Evolutionary conservation across 2,113 vertebrate genomes (phyloP).

Genomic region (Halcyon senegalensis): DNA sequence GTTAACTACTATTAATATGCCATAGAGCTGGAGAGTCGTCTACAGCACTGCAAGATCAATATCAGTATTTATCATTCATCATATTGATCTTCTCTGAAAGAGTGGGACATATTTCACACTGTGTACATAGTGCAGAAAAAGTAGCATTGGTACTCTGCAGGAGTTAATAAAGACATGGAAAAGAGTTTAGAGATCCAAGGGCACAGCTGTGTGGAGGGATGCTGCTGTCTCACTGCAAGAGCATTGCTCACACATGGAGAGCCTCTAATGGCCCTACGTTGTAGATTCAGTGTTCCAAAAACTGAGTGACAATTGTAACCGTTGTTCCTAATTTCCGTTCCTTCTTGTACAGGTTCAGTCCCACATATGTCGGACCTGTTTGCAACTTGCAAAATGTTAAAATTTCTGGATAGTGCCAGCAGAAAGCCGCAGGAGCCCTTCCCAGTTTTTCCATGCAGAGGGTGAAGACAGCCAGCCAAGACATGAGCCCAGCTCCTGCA

Average conservation of each 20-base stretch:
- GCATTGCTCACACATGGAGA: background rate
- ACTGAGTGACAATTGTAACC: background rate
- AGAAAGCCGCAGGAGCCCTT: background rate
- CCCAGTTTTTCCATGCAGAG: background rate
- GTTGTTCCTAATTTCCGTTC: background rate
- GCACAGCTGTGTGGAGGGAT: background rate
- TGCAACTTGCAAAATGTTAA: background rate
- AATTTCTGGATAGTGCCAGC: background rate
- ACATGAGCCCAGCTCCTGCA: background rate
- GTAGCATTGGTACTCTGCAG: constrained; percentile 56
- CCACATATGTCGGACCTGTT: accelerated
- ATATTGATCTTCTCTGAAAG: constrained; percentile 73
- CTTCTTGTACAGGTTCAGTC: background rate
- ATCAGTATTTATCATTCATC: constrained; percentile 73
- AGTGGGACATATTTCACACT: constrained; percentile 70
- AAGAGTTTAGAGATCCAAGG: background rate
- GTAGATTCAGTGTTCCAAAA: background rate
- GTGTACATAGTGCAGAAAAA: constrained; percentile 61
- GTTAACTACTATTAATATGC: constrained; percentile 78
- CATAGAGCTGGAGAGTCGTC: constrained; percentile 51
- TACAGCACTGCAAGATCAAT: constrained; percentile 73
- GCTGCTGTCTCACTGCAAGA: background rate
- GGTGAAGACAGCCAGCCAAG: background rate
- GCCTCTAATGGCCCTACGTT: accelerated
- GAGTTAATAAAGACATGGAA: background rate